A percentile compares a stretch with the other conserved stretches of the same genome.
Evolutionary conservation across 2,888 invertebrate genomes (phyloP).

Genomic region (Lycophotia porphyrea): DNA sequence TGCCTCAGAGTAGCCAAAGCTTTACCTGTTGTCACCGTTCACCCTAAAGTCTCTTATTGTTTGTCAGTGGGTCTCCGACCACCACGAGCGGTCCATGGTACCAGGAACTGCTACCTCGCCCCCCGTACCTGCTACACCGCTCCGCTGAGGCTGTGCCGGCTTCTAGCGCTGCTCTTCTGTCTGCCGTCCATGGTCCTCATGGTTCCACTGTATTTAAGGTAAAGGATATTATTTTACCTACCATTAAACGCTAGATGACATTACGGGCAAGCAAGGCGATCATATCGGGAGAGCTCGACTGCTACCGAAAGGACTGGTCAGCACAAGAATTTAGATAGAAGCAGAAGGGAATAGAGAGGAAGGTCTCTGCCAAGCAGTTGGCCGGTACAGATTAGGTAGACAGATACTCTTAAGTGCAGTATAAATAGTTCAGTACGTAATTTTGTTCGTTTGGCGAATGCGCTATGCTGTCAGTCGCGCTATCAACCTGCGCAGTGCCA

Average conservation of each 20-base stretch:
- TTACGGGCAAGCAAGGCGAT: not conserved
- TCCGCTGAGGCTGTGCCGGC: constrained; percentile 91
- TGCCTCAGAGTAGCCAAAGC: not conserved
- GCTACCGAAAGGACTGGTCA: not conserved
- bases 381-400: not conserved
- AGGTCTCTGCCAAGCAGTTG: not conserved
- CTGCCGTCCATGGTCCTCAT: constrained; percentile 92
- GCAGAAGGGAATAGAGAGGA: not conserved
- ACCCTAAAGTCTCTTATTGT: not conserved
- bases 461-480: not conserved
- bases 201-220: constrained; percentile 93
- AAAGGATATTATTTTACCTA: constrained; percentile 39
- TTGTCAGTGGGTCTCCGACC: constrained; percentile 71
- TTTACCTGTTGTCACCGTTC: not conserved
- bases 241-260: not conserved
- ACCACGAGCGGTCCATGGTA: constrained; percentile 59
- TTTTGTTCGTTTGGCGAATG: not conserved
- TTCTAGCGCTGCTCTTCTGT: constrained; percentile 91
- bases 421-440: not conserved
- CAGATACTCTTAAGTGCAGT: not conserved
- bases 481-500: no score
- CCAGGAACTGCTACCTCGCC: constrained; percentile 72
- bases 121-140: constrained; percentile 82
- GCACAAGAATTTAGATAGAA: not conserved
- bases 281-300: not conserved